Evolutionary conservation across 2,797 vertebrate genomes (phyloP), one percentile per base, ranked within the genome.

Genomic region (Cichlasoma orientale): DNA sequence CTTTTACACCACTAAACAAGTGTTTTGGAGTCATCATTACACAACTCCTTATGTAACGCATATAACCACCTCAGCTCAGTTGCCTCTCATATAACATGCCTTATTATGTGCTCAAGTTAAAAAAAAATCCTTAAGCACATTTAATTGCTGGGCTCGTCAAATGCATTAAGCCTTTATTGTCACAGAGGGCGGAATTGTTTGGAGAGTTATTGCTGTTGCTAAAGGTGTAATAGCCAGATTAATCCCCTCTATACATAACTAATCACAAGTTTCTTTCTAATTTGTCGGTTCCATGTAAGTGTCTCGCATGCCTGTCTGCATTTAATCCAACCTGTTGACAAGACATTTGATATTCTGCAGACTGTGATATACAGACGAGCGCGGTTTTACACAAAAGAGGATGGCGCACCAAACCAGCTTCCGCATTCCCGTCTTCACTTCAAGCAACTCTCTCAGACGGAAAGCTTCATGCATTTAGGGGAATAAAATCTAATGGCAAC

Each of bases 101-200:
- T 75, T 63, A 73, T 85, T 69, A 53, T 6, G 23, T 41, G 31
- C 63, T 70, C 57, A 56, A 33, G 13, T 63, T 86, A 44, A 79
- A 85, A 86, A 82, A 11, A 36, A 33, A 33, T 72, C 63, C 12
- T 5, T 68, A 21, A 79, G 78, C 41, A 57, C 56, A 38, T 78
- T 38, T 53, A 85, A 69, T 78, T 77, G 85, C 7, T 57, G 53
- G 38, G 68, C 83, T 77, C 83, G 78, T 80, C 53, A 63, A 56
- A 56, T 54, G 41, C 38, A 72, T 27, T 63, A 78, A 38, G 50
- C 75, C 33, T 77, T 68, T 23, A 61, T 77, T 88, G 63, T 87
- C 72, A 80, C 66, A n/a, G 33, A 5, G 7, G 27, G 38, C 74
- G 41, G 82, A 83, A 83, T 90, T 86, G 75, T 79, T 83, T 54